These are phyloP conservation scores for Thera obeliscata DNA, from an alignment of 2,888 invertebrate genomes.

Conservation along the genomic window DNA sequence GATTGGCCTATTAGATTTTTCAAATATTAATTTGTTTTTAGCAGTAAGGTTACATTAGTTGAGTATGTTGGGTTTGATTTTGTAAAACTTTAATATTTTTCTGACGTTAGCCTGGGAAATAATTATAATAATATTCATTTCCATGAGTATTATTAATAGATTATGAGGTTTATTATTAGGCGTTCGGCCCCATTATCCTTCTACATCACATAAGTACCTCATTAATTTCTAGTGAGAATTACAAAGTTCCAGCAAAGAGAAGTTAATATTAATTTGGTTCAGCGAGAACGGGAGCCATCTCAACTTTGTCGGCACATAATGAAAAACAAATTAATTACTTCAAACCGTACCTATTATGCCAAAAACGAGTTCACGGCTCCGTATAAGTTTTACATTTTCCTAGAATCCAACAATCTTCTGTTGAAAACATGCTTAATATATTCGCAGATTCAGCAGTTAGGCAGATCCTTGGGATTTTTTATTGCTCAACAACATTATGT, in stretches of 20 bases:
- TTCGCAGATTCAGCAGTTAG: constrained; percentile 7
- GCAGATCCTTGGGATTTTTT: neutral
- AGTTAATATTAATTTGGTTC: constrained; percentile 7
- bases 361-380: constrained; percentile 37
- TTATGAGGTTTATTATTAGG: no score
- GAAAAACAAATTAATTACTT: constrained; percentile 29
- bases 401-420: constrained; percentile 39
- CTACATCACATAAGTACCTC: neutral
- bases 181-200: neutral
- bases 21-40: no score
- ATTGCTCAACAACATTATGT: neutral
- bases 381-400: constrained; percentile 38
- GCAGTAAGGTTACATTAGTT: no score
- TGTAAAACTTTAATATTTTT: no score
- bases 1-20: no score
- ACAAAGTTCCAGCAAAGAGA: neutral
- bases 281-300: constrained; percentile 8
- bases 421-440: constrained; percentile 26
- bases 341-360: constrained; percentile 31
- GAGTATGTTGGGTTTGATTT: no score
- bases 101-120: no score
- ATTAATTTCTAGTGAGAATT: neutral
- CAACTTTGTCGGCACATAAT: constrained; percentile 17
- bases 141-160: no score
- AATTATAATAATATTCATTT: no score